Evolutionary conservation across 2,113 vertebrate genomes (phyloP).

Genomic region (Neodontobutis hainanensis): DNA sequence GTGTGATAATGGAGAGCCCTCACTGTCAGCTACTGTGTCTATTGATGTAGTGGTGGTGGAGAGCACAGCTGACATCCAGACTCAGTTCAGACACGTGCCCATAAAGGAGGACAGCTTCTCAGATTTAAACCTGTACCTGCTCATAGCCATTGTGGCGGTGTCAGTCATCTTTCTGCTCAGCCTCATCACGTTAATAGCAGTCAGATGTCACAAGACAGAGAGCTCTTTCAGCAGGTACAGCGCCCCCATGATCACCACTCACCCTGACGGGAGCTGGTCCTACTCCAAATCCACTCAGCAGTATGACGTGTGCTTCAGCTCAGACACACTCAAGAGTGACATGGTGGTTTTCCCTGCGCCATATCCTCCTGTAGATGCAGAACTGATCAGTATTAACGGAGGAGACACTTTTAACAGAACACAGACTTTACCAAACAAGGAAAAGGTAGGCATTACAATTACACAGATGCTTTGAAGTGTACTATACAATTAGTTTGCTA

Average conservation of each 20-base stretch:
- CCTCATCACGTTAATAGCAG: conserved; percentile 58
- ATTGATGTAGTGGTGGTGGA: too few species aligned
- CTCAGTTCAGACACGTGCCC: too few species aligned
- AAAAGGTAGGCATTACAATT: conserved; percentile 54
- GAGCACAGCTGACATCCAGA: too few species aligned
- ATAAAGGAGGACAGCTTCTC: too few species aligned
- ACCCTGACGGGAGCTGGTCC: conserved; percentile 74
- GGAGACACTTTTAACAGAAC: conserved; percentile 65
- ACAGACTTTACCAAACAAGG: conserved; percentile 65
- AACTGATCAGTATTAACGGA: conserved; percentile 72
- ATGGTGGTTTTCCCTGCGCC: conserved; percentile 61
- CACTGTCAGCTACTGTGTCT: too few species aligned
- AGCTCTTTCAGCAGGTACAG: conserved; percentile 48
- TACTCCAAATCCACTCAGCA: conserved; percentile 73
- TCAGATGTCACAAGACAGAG: conserved; percentile 64
- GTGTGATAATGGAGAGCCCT: too few species aligned
- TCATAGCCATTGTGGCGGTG: too few species aligned
- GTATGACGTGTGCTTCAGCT: conserved; percentile 76
- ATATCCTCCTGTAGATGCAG: conserved; percentile 61
- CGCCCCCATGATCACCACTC: conserved; percentile 67
- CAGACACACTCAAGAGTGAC: conserved; percentile 74
- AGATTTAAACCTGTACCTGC: too few species aligned
- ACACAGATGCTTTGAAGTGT: neutral
- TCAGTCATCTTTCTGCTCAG: conserved; percentile 78
- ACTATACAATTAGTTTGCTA: neutral